Evolutionary conservation across 1,140 invertebrate species (phyloP), one percentile per base, ranked within the genome.

Genomic region (Brachionus rubens): DNA sequence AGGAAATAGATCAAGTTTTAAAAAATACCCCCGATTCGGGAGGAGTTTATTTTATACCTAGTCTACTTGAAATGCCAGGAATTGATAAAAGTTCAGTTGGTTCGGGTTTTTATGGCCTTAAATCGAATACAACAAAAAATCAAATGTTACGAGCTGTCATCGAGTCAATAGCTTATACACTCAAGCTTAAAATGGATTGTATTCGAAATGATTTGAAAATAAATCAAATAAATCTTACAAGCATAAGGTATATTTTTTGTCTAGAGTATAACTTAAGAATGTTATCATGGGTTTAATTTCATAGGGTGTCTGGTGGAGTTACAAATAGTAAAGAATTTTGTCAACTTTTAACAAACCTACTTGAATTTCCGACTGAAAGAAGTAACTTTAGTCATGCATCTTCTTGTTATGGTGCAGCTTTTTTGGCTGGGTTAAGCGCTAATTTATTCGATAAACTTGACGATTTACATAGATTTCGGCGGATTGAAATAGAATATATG

Each of bases 361-460:
- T 65, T n/a, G 30, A 65, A 26, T 43, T 43, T 65, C 36, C 33
- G 3, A 24, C 26, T 1, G 59, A 65, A 43, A 65, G 24, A 65
- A 65, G 59, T 43, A 65, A 43, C 19, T 65, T 65, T 65, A 65
- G 59, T n/a, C 24, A 65, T 43, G 19, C 59, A n/a, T 65, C 59
- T 24, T 65, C 59, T 0, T 36, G 41, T 21, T 65, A 65, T 65
- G 59, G 59, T 24, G 59, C 40, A 19, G 59, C 36, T 21, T 65
- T 65, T 26, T 14, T 43, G 5, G 59, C 59, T 10, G 59, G 59
- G 14, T 43, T 65, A 6, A 43, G 59, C 24, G 19, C 59, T 30
- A n/a, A n/a, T 24, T 21, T 65, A 5, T 65, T 43, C 26, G 24
- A 41, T 21, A 28, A 46, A 43, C 3, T 65, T 14, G 21, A 65